Conservation (phyloP, 92 coral and sea anemone species). For the Virgularia gustaviana region DNA sequence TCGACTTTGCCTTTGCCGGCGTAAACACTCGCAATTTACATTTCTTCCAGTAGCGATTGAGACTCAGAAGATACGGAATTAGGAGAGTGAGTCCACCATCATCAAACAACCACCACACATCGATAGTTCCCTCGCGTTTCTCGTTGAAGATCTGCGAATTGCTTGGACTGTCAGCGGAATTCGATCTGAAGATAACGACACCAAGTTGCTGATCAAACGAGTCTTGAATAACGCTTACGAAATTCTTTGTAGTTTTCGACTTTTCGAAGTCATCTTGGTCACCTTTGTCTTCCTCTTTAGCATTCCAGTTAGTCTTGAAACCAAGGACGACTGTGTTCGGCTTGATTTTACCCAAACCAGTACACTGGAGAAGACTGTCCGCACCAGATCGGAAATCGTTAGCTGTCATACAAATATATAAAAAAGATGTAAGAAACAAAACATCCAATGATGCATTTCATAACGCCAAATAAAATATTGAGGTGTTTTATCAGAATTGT, state of each 20-base stretch:
- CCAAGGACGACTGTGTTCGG: conserved; percentile 91
- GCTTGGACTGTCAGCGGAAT: conserved; percentile 50
- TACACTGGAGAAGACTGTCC: conserved; percentile 84
- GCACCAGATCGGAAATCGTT: conserved; percentile 82
- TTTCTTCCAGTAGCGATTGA: conserved; percentile 80
- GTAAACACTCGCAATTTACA: conserved; percentile 88
- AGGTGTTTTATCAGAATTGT: too few relatives aligned
- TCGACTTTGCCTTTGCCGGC: conserved; percentile 65
- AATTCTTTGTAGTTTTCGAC: conserved; percentile 48
- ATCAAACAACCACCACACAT: conserved; percentile 98
- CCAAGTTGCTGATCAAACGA: conserved; percentile 87
- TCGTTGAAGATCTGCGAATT: conserved; percentile 66
- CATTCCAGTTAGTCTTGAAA: conserved; percentile 83
- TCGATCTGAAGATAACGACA: conserved; percentile 77
- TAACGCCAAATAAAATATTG: too few relatives aligned
- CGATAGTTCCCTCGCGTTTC: conserved; percentile 87
- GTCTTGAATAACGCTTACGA: conserved; percentile 80
- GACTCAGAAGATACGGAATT: conserved; percentile 79
- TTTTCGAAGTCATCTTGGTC: conserved; percentile 12
- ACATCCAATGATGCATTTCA: too few relatives aligned
- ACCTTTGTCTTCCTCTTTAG: neutral
- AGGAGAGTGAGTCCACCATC: conserved; percentile 93
- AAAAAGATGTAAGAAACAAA: too few relatives aligned
- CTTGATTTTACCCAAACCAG: conserved; percentile 86
- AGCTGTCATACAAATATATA: conserved; percentile 58